Base-by-base conservation (phyloP, 2,888 invertebrate species). In the Clostera curtula region DNA sequence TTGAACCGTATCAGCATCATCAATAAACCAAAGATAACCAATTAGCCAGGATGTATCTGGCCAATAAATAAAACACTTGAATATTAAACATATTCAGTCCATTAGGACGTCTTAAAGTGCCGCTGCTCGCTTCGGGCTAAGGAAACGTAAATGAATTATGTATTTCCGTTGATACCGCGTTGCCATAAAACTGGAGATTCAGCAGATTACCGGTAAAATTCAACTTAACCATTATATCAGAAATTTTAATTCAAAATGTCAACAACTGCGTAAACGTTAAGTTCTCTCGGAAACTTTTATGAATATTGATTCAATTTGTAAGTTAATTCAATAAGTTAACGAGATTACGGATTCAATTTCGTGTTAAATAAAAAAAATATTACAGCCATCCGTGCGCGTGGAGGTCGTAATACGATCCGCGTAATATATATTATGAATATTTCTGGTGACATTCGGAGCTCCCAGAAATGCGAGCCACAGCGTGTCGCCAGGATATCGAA, bases 11-110 rank as follows among this genome's bases (percentile, higher is more conserved):
- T 52, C 51, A 40, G 26, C 14, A 11, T 25, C 28, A 49, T 48
- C 48, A 43, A 54, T 58, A 53, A 48, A 55, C 56, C 52, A 53
- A 49, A 47, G 52, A 58, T 60, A 56, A 56, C 52, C 57, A 61
- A 67, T 67, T 66, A 65, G 53, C 37, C 22, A 46, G 52, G 56
- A 60, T 51, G 44, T 50, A 67, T 57, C 36, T 48, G 26, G 40
- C 43, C 41, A 52, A 61, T 65, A 64, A 67, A 67, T 59, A 53
- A 57, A 44, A 36, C 23, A 31, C 31, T 41, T 37, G 46, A 40
- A 49, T 52, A 61, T 57, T 56, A 53, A 60, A 61, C 34, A 34
- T 34, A 39, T 29, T 48, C 37, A 40, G 56, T 60, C 50, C 47
- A 49, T 62, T 51, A 49, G 36, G 35, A 34, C 39, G 24, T 19